A percentile compares a stretch with the other conserved stretches of the same genome.
Evolutionary conservation across 2,113 vertebrate species (phyloP).

Genomic region (Narcine bancroftii): DNA sequence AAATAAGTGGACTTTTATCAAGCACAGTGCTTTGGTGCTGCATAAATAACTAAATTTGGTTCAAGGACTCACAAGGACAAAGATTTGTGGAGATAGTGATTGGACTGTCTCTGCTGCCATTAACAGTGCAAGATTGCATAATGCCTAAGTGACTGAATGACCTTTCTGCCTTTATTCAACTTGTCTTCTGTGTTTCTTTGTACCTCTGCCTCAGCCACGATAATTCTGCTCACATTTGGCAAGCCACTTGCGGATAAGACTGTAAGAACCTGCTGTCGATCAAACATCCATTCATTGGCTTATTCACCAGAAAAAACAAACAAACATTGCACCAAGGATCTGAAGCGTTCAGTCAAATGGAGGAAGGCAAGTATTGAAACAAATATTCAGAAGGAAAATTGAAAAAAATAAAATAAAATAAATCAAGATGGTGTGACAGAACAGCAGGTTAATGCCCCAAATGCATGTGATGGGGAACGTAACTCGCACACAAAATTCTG

Average conservation of each 20-base stretch:
- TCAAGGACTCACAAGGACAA: conserved; percentile 23
- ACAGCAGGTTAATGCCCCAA: neutral
- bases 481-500: neutral
- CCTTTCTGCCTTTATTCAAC: conserved; percentile 13
- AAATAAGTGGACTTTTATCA: neutral
- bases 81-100: neutral
- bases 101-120: neutral
- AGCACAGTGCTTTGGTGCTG: neutral
- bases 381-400: neutral
- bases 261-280: neutral
- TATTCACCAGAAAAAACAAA: neutral
- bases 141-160: neutral
- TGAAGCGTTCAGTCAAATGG: neutral
- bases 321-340: neutral
- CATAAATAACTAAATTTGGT: conserved; percentile 3
- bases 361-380: neutral
- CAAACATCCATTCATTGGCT: neutral
- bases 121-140: neutral
- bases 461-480: neutral
- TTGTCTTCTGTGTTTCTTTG: neutral
- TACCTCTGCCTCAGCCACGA: neutral
- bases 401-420: neutral
- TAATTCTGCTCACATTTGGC: neutral
- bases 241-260: neutral
- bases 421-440: neutral